Percentiles rank a stretch among this genome's conserved stretches.
These are phyloP conservation scores for Megaceryle alcyon DNA, from an alignment of 2,797 vertebrate species.

Conservation along the genomic window DNA sequence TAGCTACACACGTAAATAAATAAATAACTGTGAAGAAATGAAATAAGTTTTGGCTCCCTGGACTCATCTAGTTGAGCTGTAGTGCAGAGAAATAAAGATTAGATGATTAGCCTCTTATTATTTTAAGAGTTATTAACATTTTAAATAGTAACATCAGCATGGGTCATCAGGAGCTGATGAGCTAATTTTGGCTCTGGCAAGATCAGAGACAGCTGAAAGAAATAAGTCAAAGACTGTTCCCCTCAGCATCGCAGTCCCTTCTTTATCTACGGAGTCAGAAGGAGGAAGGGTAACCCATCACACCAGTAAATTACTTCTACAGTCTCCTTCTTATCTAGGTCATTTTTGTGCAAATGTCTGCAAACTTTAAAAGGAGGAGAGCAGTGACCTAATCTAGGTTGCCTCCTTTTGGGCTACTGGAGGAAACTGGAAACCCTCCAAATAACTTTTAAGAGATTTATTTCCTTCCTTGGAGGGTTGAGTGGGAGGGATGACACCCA, in stretches of 20 bases:
- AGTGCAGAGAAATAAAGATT: slow-evolving; percentile 7
- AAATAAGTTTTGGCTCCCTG: neutral
- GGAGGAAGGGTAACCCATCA: neutral
- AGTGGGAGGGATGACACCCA: neutral
- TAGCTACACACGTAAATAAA: neutral
- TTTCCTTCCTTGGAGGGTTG: neutral
- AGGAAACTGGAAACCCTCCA: neutral
- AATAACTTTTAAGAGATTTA: neutral
- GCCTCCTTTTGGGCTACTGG: neutral
- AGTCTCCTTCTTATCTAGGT: neutral
- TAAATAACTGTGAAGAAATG: neutral
- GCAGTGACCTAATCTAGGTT: neutral
- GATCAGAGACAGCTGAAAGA: neutral
- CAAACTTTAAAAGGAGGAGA: neutral
- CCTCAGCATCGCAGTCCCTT: neutral
- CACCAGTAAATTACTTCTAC: neutral
- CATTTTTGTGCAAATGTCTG: neutral
- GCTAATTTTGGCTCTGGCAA: slow-evolving; percentile 11
- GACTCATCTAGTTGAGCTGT: neutral
- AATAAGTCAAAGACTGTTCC: neutral
- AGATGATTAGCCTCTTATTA: slow-evolving; percentile 7
- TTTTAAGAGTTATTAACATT: slow-evolving; percentile 36
- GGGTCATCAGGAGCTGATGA: slow-evolving; percentile 11
- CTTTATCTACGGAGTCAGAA: neutral
- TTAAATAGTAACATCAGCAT: neutral